phyloP scores from a whole-genome alignment of 2,113 vertebrate genomes.

The Capricornis sumatraensis region DNA sequence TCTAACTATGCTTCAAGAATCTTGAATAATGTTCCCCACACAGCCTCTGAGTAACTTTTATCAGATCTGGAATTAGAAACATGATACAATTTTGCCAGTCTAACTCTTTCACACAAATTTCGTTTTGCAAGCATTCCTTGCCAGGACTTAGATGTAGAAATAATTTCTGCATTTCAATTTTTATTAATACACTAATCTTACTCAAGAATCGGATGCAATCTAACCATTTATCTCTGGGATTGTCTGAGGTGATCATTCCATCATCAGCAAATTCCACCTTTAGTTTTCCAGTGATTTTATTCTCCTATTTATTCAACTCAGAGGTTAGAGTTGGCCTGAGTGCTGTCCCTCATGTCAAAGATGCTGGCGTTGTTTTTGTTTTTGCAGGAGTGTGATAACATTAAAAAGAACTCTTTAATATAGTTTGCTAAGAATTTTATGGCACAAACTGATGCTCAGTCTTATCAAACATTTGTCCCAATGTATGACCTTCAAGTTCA shows the following conservation, averaged over 20 bases:
- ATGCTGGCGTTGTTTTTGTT: neutral
- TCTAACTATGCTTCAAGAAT: neutral
- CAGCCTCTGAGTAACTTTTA: neutral
- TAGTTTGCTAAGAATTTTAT: neutral
- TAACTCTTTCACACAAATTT: neutral
- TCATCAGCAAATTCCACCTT: neutral
- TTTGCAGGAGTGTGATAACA: neutral
- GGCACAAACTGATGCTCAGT: neutral
- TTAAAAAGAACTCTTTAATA: neutral
- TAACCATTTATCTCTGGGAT: neutral
- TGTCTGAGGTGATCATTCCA: neutral
- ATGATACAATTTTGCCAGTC: neutral
- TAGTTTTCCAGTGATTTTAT: neutral
- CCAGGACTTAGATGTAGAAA: neutral
- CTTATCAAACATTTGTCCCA: neutral
- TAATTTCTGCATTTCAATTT: neutral
- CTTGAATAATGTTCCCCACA: neutral
- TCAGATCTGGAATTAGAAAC: neutral
- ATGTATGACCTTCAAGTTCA: neutral
- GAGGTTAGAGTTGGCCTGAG: too few species aligned
- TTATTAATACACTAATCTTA: neutral
- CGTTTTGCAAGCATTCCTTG: neutral
- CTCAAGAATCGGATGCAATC: accelerated
- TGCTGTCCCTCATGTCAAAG: neutral
- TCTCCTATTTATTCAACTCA: neutral